Percentiles rank a stretch among this genome's conserved stretches.
Conservation (phyloP, 2,888 invertebrate genomes). For the Caenorhabditis uteleia region DNA sequence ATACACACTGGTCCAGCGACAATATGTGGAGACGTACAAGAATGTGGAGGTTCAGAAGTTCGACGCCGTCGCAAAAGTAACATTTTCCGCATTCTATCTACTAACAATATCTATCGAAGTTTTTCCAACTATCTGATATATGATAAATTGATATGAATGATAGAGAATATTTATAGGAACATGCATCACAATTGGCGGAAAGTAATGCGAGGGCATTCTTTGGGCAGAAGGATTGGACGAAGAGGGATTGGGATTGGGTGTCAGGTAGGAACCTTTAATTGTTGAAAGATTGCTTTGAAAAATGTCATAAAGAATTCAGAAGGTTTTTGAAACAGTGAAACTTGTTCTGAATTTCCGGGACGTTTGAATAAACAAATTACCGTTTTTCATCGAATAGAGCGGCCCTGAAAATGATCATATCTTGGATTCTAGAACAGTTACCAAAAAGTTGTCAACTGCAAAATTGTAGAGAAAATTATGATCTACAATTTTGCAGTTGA, state of each 20-base stretch:
- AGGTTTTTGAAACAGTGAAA: too few species aligned
- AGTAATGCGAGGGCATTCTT: slow-evolving; percentile 61
- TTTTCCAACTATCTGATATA: not conserved
- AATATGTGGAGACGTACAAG: slow-evolving; percentile 62
- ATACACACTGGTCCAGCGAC: slow-evolving; percentile 61
- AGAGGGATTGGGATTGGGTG: slow-evolving; percentile 65
- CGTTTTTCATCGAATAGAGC: too few species aligned
- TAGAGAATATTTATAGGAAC: slow-evolving; percentile 45
- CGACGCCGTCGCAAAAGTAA: slow-evolving; percentile 56
- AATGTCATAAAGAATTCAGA: not conserved
- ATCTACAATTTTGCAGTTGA: too few species aligned
- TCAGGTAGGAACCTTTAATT: slow-evolving; percentile 24
- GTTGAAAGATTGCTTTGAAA: slow-evolving; percentile 4
- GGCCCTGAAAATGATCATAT: too few species aligned
- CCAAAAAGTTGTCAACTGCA: too few species aligned
- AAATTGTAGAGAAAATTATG: too few species aligned
- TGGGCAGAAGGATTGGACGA: slow-evolving; percentile 52
- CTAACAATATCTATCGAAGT: slow-evolving; percentile 4
- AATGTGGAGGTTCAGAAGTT: slow-evolving; percentile 57
- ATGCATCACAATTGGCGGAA: slow-evolving; percentile 55
- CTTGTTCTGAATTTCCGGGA: too few species aligned
- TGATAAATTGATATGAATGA: not conserved
- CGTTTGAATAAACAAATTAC: too few species aligned
- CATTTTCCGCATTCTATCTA: slow-evolving; percentile 12
- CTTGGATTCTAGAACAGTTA: too few species aligned